Evolutionary conservation across 2,797 vertebrate species (phyloP).

Genomic region (Gastrophryne carolinensis): DNA sequence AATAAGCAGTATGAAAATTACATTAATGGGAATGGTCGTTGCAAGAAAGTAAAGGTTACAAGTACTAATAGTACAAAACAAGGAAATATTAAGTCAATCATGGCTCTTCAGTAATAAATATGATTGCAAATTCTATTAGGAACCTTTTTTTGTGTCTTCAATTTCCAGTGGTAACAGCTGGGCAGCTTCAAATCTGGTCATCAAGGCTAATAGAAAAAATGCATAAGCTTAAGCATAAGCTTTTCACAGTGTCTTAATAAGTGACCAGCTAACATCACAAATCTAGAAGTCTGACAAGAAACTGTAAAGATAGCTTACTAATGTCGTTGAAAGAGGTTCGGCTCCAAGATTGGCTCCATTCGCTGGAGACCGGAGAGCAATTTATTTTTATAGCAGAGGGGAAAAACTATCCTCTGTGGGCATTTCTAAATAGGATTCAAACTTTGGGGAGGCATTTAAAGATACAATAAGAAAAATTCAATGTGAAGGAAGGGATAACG

Average conservation of each 20-base stretch:
- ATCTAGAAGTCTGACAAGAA: slow-evolving; percentile 28
- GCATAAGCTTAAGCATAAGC: slow-evolving; percentile 33
- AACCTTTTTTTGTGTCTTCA: slow-evolving; percentile 33
- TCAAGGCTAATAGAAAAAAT: slow-evolving; percentile 43
- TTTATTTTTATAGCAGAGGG: background rate
- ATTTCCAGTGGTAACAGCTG: slow-evolving; percentile 25
- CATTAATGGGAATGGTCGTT: slow-evolving; percentile 31
- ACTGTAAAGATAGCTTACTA: slow-evolving; percentile 23
- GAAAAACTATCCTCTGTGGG: background rate
- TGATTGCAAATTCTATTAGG: slow-evolving; percentile 35
- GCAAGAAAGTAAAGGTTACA: slow-evolving; percentile 18
- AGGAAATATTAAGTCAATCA: slow-evolving; percentile 21
- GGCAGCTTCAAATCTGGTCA: slow-evolving; percentile 24
- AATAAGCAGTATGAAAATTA: slow-evolving; percentile 14
- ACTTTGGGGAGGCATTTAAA: background rate
- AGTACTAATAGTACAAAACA: slow-evolving; percentile 28
- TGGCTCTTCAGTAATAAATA: slow-evolving; percentile 28
- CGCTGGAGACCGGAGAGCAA: background rate
- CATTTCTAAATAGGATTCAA: background rate
- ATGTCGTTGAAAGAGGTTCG: background rate
- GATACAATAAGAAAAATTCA: background rate
- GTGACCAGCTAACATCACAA: slow-evolving; percentile 12
- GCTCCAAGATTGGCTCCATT: background rate
- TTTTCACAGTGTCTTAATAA: slow-evolving; percentile 38
- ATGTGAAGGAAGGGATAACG: background rate